phyloP scores from a whole-genome alignment of 2,113 vertebrate species.

The Calyptomena viridis region DNA sequence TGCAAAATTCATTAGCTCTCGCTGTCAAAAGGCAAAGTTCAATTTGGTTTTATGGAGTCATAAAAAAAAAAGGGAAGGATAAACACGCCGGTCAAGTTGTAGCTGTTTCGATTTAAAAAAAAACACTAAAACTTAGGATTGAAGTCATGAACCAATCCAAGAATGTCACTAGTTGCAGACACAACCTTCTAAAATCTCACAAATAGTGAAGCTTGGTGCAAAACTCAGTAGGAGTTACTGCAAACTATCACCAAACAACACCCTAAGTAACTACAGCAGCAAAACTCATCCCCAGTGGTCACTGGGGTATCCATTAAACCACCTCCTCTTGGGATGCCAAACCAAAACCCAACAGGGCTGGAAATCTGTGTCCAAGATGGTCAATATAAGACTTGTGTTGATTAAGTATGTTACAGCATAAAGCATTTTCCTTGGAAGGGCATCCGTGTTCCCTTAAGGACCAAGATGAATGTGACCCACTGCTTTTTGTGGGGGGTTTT shows the following conservation, averaged over 20 bases:
- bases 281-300: rapidly evolving
- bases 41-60: not conserved
- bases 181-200: not conserved
- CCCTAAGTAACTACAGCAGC: not conserved
- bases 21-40: not conserved
- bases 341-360: not conserved
- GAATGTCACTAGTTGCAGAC: rapidly evolving
- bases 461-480: rapidly evolving
- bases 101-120: not conserved
- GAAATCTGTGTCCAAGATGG: not conserved
- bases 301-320: not conserved
- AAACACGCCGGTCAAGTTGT: not conserved
- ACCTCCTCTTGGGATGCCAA: not conserved
- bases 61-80: not conserved
- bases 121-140: not conserved
- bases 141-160: not conserved
- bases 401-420: rapidly evolving
- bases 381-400: not conserved
- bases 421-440: not conserved
- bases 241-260: not conserved
- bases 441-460: not conserved
- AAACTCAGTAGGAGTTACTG: not conserved
- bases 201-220: not conserved
- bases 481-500: not conserved
- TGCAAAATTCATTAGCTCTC: not conserved